These are phyloP conservation scores for Reticulitermes speratus DNA, from an alignment of 1,140 invertebrate genomes.

Conservation along the genomic window DNA sequence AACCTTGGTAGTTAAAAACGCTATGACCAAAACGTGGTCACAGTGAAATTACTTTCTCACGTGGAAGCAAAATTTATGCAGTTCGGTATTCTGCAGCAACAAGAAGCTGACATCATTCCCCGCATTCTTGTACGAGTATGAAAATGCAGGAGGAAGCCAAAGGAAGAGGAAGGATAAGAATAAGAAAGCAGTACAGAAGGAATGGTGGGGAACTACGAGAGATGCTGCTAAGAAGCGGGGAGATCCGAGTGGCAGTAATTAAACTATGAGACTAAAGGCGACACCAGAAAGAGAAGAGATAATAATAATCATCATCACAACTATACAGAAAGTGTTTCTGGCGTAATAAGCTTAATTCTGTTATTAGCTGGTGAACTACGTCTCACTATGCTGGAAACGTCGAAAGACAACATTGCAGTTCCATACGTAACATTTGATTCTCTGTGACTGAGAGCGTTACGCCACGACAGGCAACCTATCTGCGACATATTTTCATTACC, in stretches of 20 bases:
- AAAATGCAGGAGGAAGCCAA: slow-evolving; percentile 12
- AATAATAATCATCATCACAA: neutral
- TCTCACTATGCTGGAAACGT: neutral
- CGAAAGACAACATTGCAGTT: neutral
- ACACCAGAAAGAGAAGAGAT: slow-evolving; percentile 1
- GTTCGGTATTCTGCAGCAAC: neutral
- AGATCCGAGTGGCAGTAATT: neutral
- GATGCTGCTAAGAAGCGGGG: neutral
- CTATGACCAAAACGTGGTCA: no score
- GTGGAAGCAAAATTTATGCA: neutral
- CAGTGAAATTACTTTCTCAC: no score
- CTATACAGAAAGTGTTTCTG: slow-evolving; percentile 11
- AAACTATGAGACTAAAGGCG: neutral
- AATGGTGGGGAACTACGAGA: neutral
- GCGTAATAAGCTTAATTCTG: neutral
- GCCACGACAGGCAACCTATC: no score
- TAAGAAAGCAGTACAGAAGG: slow-evolving; percentile 2
- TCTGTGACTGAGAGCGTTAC: neutral
- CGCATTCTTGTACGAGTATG: neutral
- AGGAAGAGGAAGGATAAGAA: slow-evolving; percentile 1
- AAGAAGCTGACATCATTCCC: neutral
- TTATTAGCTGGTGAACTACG: neutral
- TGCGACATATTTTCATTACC: no score
- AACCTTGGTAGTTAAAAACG: no score
- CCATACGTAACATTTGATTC: neutral